Evolutionary conservation across 2,888 invertebrate species (phyloP).

Genomic region (Pollenia labialis): DNA sequence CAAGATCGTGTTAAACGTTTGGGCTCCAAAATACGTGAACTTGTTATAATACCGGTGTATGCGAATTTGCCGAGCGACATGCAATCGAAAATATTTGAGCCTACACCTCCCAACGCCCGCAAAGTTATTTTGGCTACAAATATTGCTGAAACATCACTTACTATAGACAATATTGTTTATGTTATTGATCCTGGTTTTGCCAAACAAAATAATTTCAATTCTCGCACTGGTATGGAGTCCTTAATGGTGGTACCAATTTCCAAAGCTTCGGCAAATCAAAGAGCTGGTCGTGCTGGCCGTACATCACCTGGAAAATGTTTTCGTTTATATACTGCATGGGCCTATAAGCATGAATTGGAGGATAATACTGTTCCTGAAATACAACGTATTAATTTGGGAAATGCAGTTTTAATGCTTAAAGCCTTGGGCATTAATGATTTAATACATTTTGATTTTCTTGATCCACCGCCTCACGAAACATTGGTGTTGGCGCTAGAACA

Average conservation of each 20-base stretch:
- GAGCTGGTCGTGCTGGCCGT: constrained; percentile 97
- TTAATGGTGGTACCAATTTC: constrained; percentile 99
- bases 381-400: constrained; percentile 97
- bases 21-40: constrained; percentile 96
- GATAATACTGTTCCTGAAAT: constrained; percentile 99
- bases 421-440: constrained; percentile 98
- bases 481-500: constrained; percentile 97
- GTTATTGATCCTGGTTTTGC: constrained; percentile 99
- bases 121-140: constrained; percentile 99
- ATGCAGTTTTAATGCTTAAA: constrained; percentile 98
- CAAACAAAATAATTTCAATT: constrained; percentile 99
- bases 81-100: constrained; percentile 99
- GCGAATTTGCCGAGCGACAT: constrained; percentile 99
- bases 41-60: constrained; percentile 97
- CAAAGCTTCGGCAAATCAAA: constrained; percentile 98
- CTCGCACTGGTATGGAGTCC: constrained; percentile 99
- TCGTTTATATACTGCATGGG: constrained; percentile 98
- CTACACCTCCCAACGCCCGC: constrained; percentile 97
- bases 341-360: constrained; percentile 98
- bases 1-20: constrained; percentile 95
- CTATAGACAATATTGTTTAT: constrained; percentile 99
- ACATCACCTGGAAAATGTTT: constrained; percentile 99
- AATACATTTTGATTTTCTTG: constrained; percentile 98
- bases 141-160: constrained; percentile 99
- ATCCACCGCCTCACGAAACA: constrained; percentile 98